A percentile compares a stretch with the other conserved stretches of the same genome.
Evolutionary conservation across 30 jellyfish, hydroid and myxozoan species (phyloP).

Genomic region (Hydractinia symbiolongicarpus): DNA sequence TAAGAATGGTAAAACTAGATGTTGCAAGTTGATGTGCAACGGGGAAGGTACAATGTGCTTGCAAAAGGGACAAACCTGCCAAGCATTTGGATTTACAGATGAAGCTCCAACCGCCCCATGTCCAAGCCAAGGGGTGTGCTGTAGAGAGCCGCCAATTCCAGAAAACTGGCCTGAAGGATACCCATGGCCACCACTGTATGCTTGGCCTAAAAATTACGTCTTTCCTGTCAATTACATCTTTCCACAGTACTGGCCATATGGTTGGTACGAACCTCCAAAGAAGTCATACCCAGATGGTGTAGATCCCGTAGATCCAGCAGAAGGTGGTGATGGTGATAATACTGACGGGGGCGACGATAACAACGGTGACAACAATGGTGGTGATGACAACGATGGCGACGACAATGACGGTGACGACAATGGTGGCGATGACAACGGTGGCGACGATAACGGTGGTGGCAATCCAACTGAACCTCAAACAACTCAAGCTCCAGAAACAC

Average conservation of each 20-base stretch:
- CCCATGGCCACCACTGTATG: slow-evolving; percentile 29
- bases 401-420: neutral
- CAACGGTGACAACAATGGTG: slow-evolving; percentile 3
- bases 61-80: slow-evolving; percentile 6
- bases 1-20: neutral
- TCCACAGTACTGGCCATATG: slow-evolving; percentile 19
- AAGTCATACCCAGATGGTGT: slow-evolving; percentile 17
- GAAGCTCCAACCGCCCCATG: slow-evolving; percentile 7
- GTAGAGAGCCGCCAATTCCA: slow-evolving; percentile 19
- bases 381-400: neutral
- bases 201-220: slow-evolving; percentile 21
- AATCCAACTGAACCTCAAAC: slow-evolving; percentile 10
- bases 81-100: neutral
- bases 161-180: slow-evolving; percentile 24
- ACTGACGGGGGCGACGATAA: neutral
- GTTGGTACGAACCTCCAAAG: slow-evolving; percentile 20
- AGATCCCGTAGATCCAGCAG: slow-evolving; percentile 25
- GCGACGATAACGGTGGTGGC: neutral
- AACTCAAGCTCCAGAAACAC: slow-evolving; percentile 42
- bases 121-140: slow-evolving; percentile 21
- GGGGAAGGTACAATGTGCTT: slow-evolving; percentile 10
- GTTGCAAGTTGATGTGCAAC: slow-evolving; percentile 19
- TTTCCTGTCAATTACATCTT: slow-evolving; percentile 20
- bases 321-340: slow-evolving; percentile 5
- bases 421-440: neutral